Conservation (phyloP, 2,888 invertebrate genomes). For the Cheilosia urbana region DNA sequence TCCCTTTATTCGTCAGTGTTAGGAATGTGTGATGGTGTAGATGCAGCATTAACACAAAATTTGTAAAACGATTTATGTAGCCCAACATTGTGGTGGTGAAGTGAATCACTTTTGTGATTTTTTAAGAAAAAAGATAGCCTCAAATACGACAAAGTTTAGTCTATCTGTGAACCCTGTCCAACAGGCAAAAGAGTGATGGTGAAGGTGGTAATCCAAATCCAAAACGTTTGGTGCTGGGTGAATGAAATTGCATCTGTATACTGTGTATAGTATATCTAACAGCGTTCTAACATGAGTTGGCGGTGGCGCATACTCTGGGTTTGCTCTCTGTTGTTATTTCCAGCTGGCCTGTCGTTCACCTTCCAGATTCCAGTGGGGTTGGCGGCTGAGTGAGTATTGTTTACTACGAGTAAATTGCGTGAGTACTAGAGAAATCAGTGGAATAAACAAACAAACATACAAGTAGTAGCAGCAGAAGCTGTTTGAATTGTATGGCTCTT, state of each 20-base stretch:
- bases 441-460: background rate
- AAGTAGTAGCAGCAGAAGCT: slow-evolving; percentile 10
- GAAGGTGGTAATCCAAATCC: background rate
- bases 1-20: too few species aligned
- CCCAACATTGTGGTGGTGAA: too few species aligned
- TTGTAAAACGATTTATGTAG: too few species aligned
- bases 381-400: slow-evolving; percentile 37
- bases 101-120: too few species aligned
- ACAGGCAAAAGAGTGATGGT: slow-evolving; percentile 12
- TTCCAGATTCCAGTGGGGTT: slow-evolving; percentile 42
- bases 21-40: too few species aligned
- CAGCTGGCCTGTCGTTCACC: slow-evolving; percentile 14
- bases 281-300: slow-evolving; percentile 40
- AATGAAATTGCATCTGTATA: slow-evolving; percentile 13
- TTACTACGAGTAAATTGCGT: slow-evolving; percentile 45
- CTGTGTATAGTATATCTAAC: slow-evolving; percentile 8
- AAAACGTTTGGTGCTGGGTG: background rate
- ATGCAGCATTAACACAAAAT: too few species aligned
- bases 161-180: too few species aligned
- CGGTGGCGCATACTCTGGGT: slow-evolving; percentile 48
- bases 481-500: background rate
- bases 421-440: slow-evolving; percentile 8
- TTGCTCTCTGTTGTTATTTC: slow-evolving; percentile 65
- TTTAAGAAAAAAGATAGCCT: too few species aligned
- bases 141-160: too few species aligned